A percentile compares a stretch with the other conserved stretches of the same genome.
phyloP scores from a whole-genome alignment of 2,888 invertebrate species.

The Theretra japonica region DNA sequence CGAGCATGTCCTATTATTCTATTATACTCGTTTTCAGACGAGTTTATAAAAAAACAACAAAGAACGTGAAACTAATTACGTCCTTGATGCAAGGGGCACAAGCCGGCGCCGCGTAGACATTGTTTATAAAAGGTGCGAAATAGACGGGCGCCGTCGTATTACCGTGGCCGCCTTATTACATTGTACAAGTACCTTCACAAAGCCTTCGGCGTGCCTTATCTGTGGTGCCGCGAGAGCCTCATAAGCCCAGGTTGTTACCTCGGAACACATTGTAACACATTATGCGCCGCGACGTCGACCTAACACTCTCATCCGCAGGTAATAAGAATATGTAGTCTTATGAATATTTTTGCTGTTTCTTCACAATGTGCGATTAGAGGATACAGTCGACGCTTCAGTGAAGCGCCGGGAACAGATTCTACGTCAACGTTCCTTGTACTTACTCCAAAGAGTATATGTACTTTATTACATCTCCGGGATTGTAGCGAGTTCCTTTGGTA shows the following conservation, averaged over 20 bases:
- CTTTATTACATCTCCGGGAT: neutral
- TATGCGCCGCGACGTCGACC: conserved; percentile 73
- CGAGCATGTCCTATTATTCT: conserved; percentile 7
- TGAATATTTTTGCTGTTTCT: conserved; percentile 70
- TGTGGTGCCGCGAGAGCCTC: conserved; percentile 71
- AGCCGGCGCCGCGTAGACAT: conserved; percentile 59
- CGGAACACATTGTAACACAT: conserved; percentile 80
- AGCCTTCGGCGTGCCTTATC: conserved; percentile 80
- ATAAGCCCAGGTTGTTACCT: conserved; percentile 81
- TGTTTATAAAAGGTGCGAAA: conserved; percentile 72
- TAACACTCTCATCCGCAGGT: conserved; percentile 67
- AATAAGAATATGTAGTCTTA: conserved; percentile 75
- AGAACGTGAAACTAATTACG: conserved; percentile 63
- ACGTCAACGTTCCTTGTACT: neutral
- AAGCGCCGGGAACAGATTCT: neutral
- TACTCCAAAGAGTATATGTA: neutral
- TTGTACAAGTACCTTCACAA: conserved; percentile 71
- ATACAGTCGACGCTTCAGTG: conserved; percentile 7
- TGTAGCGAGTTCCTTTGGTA: neutral
- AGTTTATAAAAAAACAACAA: conserved; percentile 50
- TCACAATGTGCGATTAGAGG: conserved; percentile 62
- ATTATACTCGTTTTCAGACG: conserved; percentile 40
- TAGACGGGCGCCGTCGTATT: conserved; percentile 60
- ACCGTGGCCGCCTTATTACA: conserved; percentile 75
- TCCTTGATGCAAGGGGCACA: conserved; percentile 57